Percentiles rank a stretch among this genome's conserved stretches.
phyloP scores from a whole-genome alignment of 2,113 vertebrate genomes.

The Panurus biarmicus region DNA sequence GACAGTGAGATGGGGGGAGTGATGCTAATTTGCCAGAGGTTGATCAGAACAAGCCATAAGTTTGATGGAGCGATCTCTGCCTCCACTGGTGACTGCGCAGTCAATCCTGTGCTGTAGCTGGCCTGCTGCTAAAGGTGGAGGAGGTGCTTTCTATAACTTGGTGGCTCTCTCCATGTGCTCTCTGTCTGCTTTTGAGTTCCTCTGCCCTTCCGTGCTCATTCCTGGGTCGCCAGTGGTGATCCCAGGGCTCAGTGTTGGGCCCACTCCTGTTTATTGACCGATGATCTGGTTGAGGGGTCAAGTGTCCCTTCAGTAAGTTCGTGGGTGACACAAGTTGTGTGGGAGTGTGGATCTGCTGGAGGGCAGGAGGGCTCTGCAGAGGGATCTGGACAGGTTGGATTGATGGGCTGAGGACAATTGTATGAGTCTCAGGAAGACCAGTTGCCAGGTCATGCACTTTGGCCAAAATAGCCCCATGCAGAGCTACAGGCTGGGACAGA shows the following conservation, averaged over 20 bases:
- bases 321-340: neutral
- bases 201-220: rapidly evolving
- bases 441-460: rapidly evolving
- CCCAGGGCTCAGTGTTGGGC: no score
- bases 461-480: neutral
- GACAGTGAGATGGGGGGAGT: neutral
- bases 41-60: neutral
- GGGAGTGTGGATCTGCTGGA: neutral
- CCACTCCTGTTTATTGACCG: neutral
- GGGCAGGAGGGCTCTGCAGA: neutral
- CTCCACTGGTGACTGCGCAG: neutral
- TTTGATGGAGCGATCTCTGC: neutral
- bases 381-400: neutral
- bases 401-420: neutral
- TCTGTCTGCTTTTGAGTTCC: neutral
- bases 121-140: neutral
- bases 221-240: neutral
- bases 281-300: rapidly evolving
- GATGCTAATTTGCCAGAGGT: neutral
- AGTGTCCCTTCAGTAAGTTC: neutral
- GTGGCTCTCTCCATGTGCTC: neutral
- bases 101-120: neutral
- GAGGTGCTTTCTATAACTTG: neutral
- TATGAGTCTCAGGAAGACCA: neutral
- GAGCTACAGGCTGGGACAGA: neutral